These are phyloP conservation scores for Gymnogyps californianus DNA, from an alignment of 2,113 vertebrate species.

Conservation along the genomic window DNA sequence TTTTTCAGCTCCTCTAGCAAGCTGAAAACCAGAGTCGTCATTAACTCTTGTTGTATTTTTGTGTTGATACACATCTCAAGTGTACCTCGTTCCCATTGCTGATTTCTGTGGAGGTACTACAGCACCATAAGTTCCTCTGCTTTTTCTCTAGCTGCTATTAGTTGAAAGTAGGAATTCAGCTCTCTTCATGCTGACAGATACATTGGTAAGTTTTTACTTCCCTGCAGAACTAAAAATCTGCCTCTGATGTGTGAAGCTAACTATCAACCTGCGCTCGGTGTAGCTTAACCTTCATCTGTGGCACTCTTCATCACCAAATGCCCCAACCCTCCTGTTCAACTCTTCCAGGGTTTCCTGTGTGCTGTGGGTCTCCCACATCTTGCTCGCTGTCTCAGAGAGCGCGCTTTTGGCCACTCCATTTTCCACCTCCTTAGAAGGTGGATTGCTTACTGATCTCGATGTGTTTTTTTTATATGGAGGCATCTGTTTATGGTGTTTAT, in stretches of 20 bases:
- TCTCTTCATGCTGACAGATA: neutral
- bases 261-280: accelerated
- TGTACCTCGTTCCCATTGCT: accelerated
- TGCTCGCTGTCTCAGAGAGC: neutral
- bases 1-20: neutral
- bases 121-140: accelerated
- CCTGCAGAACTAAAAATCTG: neutral
- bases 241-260: neutral
- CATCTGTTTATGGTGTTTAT: neutral
- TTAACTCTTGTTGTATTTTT: neutral
- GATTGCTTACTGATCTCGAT: neutral
- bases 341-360: neutral
- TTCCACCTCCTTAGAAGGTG: neutral
- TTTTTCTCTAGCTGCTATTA: neutral
- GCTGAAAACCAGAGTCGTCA: neutral
- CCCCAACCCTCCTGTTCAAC: neutral
- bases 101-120: neutral
- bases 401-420: accelerated
- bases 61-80: neutral
- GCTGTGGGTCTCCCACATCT: neutral
- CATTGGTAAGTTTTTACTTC: neutral
- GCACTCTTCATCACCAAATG: too few relatives aligned
- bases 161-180: neutral
- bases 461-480: neutral
- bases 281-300: neutral